Conservation (phyloP, 2,888 invertebrate species). For the Himalopsyche tibetana region DNA sequence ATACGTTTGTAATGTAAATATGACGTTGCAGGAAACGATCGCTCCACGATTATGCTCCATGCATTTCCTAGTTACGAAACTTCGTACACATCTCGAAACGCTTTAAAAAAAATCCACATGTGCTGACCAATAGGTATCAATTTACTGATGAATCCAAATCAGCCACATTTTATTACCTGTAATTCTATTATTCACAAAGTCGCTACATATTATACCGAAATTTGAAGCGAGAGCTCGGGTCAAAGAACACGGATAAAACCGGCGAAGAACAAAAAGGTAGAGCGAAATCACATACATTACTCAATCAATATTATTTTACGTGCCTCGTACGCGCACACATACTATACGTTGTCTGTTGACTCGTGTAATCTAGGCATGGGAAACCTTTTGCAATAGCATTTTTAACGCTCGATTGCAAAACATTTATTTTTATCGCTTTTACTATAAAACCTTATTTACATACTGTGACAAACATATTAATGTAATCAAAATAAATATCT, state of each 20-base stretch:
- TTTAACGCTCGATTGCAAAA: slow-evolving; percentile 9
- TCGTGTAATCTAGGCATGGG: slow-evolving; percentile 4
- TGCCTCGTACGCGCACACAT: slow-evolving; percentile 53
- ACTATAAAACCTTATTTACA: no score
- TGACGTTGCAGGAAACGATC: slow-evolving; percentile 5
- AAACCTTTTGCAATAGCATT: slow-evolving; percentile 23
- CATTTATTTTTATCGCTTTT: not conserved
- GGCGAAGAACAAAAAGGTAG: slow-evolving; percentile 56
- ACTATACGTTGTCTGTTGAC: slow-evolving; percentile 26
- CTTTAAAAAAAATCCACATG: slow-evolving; percentile 2
- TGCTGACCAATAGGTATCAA: slow-evolving; percentile 37
- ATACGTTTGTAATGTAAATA: not conserved
- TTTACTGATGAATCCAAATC: slow-evolving; percentile 45
- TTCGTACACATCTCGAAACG: not conserved
- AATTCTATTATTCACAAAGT: slow-evolving; percentile 63
- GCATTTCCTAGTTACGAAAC: not conserved
- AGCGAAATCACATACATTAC: slow-evolving; percentile 60
- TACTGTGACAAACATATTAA: no score
- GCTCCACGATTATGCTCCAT: not conserved
- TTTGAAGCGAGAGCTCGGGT: slow-evolving; percentile 59
- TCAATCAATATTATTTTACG: slow-evolving; percentile 64
- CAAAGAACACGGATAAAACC: slow-evolving; percentile 53
- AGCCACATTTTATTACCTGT: slow-evolving; percentile 61
- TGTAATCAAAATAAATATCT: no score
- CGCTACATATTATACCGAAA: slow-evolving; percentile 62